phyloP scores from a whole-genome alignment of 37 sponge, comb jelly and placozoan species.

The Chondrosia reniformis region DNA sequence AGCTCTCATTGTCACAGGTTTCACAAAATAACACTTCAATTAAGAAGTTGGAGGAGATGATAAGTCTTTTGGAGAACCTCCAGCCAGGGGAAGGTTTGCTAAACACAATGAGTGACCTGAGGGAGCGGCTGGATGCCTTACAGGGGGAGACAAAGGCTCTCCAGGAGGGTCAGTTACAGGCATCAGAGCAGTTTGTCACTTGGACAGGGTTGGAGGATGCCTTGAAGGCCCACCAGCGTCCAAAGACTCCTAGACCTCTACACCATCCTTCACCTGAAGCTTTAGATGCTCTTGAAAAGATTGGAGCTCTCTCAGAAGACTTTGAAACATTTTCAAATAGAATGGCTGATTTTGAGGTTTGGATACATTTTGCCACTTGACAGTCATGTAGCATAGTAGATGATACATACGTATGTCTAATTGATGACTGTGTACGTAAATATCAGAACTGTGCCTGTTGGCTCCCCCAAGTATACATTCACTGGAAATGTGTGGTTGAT shows the following conservation, averaged over 20 bases:
- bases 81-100: constrained; percentile 38
- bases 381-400: neutral
- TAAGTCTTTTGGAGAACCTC: constrained; percentile 41
- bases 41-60: constrained; percentile 21
- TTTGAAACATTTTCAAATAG: constrained; percentile 18
- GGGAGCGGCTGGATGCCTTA: constrained; percentile 10
- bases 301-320: constrained; percentile 42
- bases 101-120: constrained; percentile 27
- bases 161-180: constrained; percentile 12
- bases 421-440: neutral
- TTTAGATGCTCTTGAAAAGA: constrained; percentile 30
- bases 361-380: neutral
- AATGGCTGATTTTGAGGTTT: constrained; percentile 39
- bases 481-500: too few relatives aligned
- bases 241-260: constrained; percentile 24
- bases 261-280: constrained; percentile 46
- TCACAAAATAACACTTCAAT: neutral
- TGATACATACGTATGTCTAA: neutral
- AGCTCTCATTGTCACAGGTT: neutral
- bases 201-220: constrained; percentile 52
- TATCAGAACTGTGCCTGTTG: too few relatives aligned
- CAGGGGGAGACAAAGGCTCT: constrained; percentile 20
- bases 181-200: constrained; percentile 21
- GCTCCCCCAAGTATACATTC: too few relatives aligned
- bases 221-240: constrained; percentile 32